Evolutionary conservation across 92 coral and sea anemone genomes (phyloP), one percentile per base, ranked within the genome.

Genomic region (Chrysogorgia sp.): DNA sequence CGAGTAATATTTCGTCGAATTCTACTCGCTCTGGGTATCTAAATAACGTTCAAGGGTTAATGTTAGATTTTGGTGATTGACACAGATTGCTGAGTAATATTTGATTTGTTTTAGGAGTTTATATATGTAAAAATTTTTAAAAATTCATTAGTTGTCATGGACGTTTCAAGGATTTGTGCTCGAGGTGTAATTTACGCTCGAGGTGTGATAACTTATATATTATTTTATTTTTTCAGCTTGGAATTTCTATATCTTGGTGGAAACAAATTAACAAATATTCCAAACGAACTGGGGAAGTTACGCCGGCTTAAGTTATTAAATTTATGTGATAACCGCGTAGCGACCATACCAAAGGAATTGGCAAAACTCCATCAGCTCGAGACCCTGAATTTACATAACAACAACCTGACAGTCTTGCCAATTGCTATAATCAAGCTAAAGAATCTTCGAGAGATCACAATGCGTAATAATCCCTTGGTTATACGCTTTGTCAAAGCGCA

Each of bases 191-290:
- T n/a, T n/a, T n/a, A n/a, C n/a, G n/a, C 13, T 40, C 20, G 10
- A 26, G 33, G n/a, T 13, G 21, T 26, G 40, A 28, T 21, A 7
- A 40, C 40, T 12, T 24, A 31, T 17, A 7, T 82, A 0, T 34
- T 74, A 50, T 76, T 40, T 40, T 62, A 23, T 70, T 75, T 45
- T 63, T 78, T 0, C 34, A 94, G 98, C 69, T 76, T 94, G 67
- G 97, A 94, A 84, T 87, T 87, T 66, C 84, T 94, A 15, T 94
- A 94, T 74, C 91, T 91, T 91, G 98, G 98, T 82, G 98, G 98
- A n/a, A 94, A 94, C 52, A 79, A 82, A 45, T 59, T 94, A 45
- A 56, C 75, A 1, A 65, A 67, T n/a, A 86, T 91, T 1, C 98
- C 98, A 62, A 75, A 56, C 20, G 98, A 92, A 82, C 74, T 91